Conservation (phyloP, 2,888 invertebrate species). For the Drosophila flavopinicola region DNA sequence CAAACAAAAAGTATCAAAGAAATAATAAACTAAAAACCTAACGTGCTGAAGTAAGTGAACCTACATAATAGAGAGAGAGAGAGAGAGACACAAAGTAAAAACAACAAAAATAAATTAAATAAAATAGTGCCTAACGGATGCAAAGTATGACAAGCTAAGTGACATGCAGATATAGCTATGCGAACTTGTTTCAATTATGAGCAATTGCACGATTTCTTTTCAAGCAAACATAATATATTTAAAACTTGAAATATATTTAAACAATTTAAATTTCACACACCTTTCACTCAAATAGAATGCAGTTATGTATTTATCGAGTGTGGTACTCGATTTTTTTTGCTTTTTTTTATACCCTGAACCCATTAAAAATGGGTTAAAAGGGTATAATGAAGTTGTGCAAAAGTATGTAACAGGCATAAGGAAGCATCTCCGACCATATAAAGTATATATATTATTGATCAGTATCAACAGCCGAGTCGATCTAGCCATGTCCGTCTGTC, state of each 20-base stretch:
- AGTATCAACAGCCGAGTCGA: too few species aligned
- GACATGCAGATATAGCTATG: slow-evolving; percentile 29
- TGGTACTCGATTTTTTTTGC: slow-evolving; percentile 11
- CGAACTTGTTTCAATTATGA: slow-evolving; percentile 26
- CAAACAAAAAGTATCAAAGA: slow-evolving; percentile 5
- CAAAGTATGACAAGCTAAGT: slow-evolving; percentile 62
- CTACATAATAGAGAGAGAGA: slow-evolving; percentile 7
- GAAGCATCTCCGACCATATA: too few species aligned
- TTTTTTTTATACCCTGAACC: too few species aligned
- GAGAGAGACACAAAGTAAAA: background rate
- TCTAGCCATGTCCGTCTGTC: too few species aligned
- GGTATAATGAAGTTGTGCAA: too few species aligned
- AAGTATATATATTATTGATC: too few species aligned
- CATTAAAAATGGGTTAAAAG: too few species aligned
- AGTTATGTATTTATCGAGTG: background rate
- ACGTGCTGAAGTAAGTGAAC: slow-evolving; percentile 22
- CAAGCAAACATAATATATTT: slow-evolving; percentile 3
- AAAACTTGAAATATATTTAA: background rate
- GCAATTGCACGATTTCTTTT: slow-evolving; percentile 24
- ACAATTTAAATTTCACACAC: slow-evolving; percentile 4
- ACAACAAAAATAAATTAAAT: slow-evolving; percentile 20
- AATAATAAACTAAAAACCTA: slow-evolving; percentile 10
- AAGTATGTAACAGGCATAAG: too few species aligned
- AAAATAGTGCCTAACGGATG: slow-evolving; percentile 72
- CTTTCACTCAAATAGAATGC: background rate